Evolutionary conservation across 2,113 vertebrate genomes (phyloP), one percentile per base, ranked within the genome.

Genomic region (Sminthopsis crassicaudata): DNA sequence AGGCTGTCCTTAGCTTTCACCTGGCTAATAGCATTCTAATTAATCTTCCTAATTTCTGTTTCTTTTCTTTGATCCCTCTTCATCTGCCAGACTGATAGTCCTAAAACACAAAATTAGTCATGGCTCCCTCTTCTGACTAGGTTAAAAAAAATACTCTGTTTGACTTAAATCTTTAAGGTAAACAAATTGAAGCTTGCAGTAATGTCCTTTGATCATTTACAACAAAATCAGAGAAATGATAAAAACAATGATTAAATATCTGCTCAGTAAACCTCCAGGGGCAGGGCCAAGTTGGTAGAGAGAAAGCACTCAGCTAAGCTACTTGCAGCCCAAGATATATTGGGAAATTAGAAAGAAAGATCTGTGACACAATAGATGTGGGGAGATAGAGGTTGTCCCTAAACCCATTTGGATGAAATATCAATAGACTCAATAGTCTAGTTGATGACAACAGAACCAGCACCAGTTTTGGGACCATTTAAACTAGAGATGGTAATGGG

Each of bases 401-500:
- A 55, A 60, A 26, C 27, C 16, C 5, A 8, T 22, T 0, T 76
- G 5, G 1, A n/a, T 76, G 14, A 76, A 76, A n/a, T 5, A 76
- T 30, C 36, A 42, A 30, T 76, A 10, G n/a, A n/a, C n/a, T n/a
- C n/a, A n/a, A n/a, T n/a, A n/a, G 57, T 12, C 27, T 60, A 60
- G 10, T 2, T 76, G 11, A 3, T n/a, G 14, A 12, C 9, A 14
- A 42, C 36, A 76, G 36, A 76, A 76, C 16, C 3, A 42, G 30
- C 14, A 76, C 5, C 4, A n/a, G 14, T 36, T 76, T 76, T n/a
- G 4, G 11, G 1, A 76, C 0, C 14, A 19, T 30, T 76, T 14
- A 76, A 76, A 12, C 0, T 27, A 76, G 1, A 76, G 4, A n/a
- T n/a, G 16, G 3, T 14, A 36, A 67, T 14, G 0, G 2, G 0